Conservation (phyloP, 1,140 invertebrate genomes). For the Pogonognathellus flavescens region DNA sequence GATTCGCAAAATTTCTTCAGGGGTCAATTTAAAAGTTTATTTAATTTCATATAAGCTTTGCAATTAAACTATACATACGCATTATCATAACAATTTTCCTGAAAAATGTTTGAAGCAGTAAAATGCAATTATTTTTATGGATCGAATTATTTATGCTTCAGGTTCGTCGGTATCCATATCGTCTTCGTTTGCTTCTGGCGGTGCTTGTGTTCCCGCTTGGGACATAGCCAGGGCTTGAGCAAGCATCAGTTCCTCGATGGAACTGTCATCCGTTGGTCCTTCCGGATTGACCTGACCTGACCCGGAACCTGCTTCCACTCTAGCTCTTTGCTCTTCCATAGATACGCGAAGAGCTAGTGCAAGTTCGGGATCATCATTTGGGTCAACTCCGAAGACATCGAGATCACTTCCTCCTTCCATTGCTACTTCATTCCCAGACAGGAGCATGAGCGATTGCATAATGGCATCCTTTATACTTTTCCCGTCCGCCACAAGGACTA, state of each 20-base stretch:
- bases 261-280: slow-evolving; percentile 69
- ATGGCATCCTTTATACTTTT: slow-evolving; percentile 96
- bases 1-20: too few relatives aligned
- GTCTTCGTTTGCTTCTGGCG: slow-evolving; percentile 53
- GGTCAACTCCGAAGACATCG: slow-evolving; percentile 99
- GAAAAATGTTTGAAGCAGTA: too few relatives aligned
- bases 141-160: slow-evolving; percentile 31
- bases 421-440: slow-evolving; percentile 94
- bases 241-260: slow-evolving; percentile 85
- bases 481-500: slow-evolving; percentile 95
- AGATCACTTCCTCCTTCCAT: slow-evolving; percentile 86
- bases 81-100: too few relatives aligned
- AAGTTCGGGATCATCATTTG: slow-evolving; percentile 99
- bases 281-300: slow-evolving; percentile 72
- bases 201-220: slow-evolving; percentile 5
- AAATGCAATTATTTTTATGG: not conserved
- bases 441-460: slow-evolving; percentile 94
- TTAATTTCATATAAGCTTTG: too few relatives aligned
- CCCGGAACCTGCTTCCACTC: slow-evolving; percentile 95
- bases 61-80: too few relatives aligned
- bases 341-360: slow-evolving; percentile 96
- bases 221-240: slow-evolving; percentile 92
- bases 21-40: too few relatives aligned
- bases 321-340: slow-evolving; percentile 98
- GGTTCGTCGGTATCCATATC: slow-evolving; percentile 59